A percentile compares a stretch with the other conserved stretches of the same genome.
Conservation (phyloP, 1,140 invertebrate genomes). For the Sesamia nonagrioides region DNA sequence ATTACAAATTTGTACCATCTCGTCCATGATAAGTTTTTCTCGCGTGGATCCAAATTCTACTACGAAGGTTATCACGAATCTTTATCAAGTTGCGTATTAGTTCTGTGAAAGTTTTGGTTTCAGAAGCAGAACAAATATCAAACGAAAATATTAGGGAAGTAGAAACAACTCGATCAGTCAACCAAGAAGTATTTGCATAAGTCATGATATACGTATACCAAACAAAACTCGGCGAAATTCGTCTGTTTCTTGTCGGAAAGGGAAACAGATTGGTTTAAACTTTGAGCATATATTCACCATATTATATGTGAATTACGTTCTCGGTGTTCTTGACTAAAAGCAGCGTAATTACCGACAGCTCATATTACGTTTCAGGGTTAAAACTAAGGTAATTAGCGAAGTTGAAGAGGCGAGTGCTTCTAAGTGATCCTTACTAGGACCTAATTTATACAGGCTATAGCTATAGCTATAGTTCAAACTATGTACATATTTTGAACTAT, state of each 20-base stretch:
- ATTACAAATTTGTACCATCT: no score
- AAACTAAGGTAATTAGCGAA: constrained; percentile 17
- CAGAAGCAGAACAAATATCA: no score
- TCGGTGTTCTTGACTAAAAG: neutral
- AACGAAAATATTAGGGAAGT: no score
- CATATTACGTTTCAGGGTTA: constrained; percentile 4
- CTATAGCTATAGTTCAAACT: no score
- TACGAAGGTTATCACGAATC: no score
- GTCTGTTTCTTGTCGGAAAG: neutral
- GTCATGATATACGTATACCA: neutral
- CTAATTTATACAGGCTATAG: no score
- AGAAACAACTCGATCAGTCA: no score
- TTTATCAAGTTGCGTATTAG: no score
- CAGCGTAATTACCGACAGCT: constrained; percentile 11
- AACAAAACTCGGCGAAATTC: neutral
- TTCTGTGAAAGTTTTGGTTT: no score
- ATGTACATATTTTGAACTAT: neutral
- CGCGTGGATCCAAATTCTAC: no score
- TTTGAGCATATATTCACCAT: constrained; percentile 31
- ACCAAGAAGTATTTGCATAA: no score
- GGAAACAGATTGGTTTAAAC: constrained; percentile 24
- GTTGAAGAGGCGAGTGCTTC: constrained; percentile 17
- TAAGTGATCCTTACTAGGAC: neutral
- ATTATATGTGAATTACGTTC: constrained; percentile 15
- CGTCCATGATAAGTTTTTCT: no score